Conservation (phyloP, 2,797 vertebrate genomes). For the Borostomias antarcticus region DNA sequence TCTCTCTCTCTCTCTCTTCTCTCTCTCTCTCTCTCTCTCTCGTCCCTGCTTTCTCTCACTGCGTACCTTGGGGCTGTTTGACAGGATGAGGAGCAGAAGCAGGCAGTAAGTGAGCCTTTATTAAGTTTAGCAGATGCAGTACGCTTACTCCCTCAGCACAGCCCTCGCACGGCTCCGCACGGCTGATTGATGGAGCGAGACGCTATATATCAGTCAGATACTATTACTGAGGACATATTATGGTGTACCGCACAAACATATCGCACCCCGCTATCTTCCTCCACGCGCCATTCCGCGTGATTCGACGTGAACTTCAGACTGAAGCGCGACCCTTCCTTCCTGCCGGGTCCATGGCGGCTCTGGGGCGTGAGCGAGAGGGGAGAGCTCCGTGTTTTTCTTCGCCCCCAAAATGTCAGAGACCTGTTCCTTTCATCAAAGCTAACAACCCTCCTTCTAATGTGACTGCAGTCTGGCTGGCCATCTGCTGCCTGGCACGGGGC, state of each 20-base stretch:
- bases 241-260: too few relatives aligned
- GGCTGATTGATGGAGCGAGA: not conserved
- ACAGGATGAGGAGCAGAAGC: conserved; percentile 98
- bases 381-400: conserved; percentile 40
- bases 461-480: conserved; percentile 73
- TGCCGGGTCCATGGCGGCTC: not conserved
- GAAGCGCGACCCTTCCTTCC: not conserved
- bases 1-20: conserved; percentile 10
- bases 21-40: conserved; percentile 67
- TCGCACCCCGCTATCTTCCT: too few relatives aligned
- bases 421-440: conserved; percentile 68
- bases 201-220: too few relatives aligned
- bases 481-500: conserved; percentile 81
- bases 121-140: conserved; percentile 60
- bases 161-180: too few relatives aligned
- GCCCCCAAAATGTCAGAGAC: conserved; percentile 61
- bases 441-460: conserved; percentile 69
- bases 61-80: too few relatives aligned
- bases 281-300: too few relatives aligned
- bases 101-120: conserved; percentile 90
- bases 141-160: too few relatives aligned
- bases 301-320: not conserved
- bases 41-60: conserved; percentile 28
- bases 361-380: not conserved
- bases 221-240: too few relatives aligned